Evolutionary conservation across 1,140 invertebrate species (phyloP).

Genomic region (Cydia amplana): DNA sequence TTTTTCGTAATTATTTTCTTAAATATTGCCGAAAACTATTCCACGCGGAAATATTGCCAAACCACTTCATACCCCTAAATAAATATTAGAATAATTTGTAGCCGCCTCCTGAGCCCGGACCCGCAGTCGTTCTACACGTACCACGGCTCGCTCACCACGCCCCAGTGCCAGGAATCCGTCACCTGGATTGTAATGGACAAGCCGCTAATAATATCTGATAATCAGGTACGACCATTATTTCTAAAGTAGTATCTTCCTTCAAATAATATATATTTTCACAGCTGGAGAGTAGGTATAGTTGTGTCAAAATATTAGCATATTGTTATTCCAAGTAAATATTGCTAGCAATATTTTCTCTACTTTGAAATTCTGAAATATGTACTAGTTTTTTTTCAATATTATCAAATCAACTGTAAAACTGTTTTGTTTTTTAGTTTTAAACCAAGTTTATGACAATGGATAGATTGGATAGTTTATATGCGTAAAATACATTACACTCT

Average conservation of each 20-base stretch:
- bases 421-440: too few species aligned
- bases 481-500: too few species aligned
- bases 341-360: background rate
- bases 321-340: background rate
- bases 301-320: background rate
- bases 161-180: conserved; percentile 82
- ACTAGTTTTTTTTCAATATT: background rate
- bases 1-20: conserved; percentile 28
- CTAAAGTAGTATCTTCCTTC: background rate
- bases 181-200: conserved; percentile 83
- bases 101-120: conserved; percentile 59
- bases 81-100: conserved; percentile 33
- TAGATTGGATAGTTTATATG: too few species aligned
- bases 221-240: conserved; percentile 63
- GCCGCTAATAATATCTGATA: conserved; percentile 73
- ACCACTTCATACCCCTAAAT: background rate
- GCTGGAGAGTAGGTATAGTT: background rate
- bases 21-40: background rate
- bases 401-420: background rate
- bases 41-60: background rate
- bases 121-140: conserved; percentile 80
- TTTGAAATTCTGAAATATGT: background rate
- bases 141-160: conserved; percentile 84
- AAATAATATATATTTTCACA: background rate
- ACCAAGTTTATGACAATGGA: too few species aligned